phyloP scores from a whole-genome alignment of 1,140 invertebrate genomes.

The Dufourea novaeangliae region DNA sequence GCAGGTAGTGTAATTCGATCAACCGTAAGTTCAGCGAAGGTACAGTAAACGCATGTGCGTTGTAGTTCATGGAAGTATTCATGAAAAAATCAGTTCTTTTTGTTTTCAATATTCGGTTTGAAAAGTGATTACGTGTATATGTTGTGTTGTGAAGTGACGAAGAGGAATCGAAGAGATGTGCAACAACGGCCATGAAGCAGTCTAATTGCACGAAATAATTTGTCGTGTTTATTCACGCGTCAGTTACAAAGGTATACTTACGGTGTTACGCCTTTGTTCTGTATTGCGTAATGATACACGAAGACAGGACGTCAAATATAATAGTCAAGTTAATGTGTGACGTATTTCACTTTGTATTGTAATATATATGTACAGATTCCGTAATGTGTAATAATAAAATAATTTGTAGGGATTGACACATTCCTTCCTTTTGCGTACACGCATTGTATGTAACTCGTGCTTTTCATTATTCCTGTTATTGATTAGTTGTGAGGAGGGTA shows the following conservation, averaged over 20 bases:
- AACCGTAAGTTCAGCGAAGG: background rate
- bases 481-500: slow-evolving; percentile 12
- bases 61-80: background rate
- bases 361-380: background rate
- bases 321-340: too few species aligned
- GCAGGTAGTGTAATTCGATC: too few species aligned
- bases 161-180: background rate
- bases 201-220: slow-evolving; percentile 12
- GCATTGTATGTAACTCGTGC: background rate
- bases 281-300: background rate
- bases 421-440: background rate
- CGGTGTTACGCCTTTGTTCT: background rate
- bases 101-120: background rate
- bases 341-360: background rate
- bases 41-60: background rate
- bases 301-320: background rate
- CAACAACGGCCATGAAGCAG: background rate
- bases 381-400: background rate
- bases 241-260: background rate
- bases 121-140: background rate
- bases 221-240: background rate
- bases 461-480: slow-evolving; percentile 33
- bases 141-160: background rate
- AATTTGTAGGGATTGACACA: background rate
- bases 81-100: background rate